A percentile compares a stretch with the other conserved stretches of the same genome.
Evolutionary conservation across 1,140 invertebrate genomes (phyloP).

Genomic region (Camponotus floridanus): DNA sequence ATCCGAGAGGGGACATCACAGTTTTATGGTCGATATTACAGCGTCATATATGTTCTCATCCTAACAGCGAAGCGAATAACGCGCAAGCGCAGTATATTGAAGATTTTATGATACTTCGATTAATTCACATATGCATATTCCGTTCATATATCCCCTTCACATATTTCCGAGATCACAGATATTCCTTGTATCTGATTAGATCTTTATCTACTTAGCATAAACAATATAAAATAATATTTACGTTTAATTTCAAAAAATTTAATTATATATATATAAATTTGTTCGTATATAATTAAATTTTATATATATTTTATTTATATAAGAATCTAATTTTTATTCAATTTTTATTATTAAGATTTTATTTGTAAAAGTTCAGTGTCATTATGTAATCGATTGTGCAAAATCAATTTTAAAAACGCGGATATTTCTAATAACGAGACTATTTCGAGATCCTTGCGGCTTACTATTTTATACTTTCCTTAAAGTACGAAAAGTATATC

Average conservation of each 20-base stretch:
- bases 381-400: not conserved
- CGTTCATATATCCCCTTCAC: not conserved
- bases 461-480: conserved; percentile 33
- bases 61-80: not conserved
- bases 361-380: too few relatives aligned
- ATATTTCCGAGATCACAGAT: not conserved
- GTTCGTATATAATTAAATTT: too few relatives aligned
- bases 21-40: conserved; percentile 13
- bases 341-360: not conserved
- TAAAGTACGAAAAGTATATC: conserved; percentile 7
- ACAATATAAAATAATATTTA: too few relatives aligned
- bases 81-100: not conserved
- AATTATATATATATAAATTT: too few relatives aligned
- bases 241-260: too few relatives aligned
- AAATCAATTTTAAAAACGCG: conserved; percentile 28
- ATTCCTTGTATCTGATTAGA: not conserved
- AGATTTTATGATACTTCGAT: conserved; percentile 7
- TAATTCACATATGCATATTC: not conserved
- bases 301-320: not conserved
- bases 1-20: not conserved
- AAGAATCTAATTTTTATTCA: not conserved
- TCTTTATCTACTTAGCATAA: too few relatives aligned
- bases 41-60: not conserved
- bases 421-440: conserved; percentile 25
- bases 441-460: not conserved